Percentiles rank a stretch among this genome's conserved stretches.
These are phyloP conservation scores for Thymelicus lineola DNA, from an alignment of 2,888 invertebrate species.

Conservation along the genomic window DNA sequence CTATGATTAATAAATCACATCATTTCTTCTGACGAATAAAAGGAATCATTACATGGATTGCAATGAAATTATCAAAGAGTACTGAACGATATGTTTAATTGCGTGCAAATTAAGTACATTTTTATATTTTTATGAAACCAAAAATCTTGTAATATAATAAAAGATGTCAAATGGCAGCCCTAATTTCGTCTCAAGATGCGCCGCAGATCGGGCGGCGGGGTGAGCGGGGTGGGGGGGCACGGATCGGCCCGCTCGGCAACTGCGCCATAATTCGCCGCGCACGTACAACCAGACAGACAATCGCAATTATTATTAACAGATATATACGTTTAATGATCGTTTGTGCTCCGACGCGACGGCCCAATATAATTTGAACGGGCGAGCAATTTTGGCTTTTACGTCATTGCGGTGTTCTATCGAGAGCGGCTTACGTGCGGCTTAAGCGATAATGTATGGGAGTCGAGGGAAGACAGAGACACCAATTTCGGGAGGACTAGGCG, in stretches of 20 bases:
- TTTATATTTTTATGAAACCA: not conserved
- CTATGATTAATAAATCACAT: too few species aligned
- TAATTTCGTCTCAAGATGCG: conserved; percentile 69
- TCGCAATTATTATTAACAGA: conserved; percentile 80
- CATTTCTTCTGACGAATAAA: too few species aligned
- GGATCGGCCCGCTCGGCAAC: conserved; percentile 56
- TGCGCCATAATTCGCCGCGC: conserved; percentile 79
- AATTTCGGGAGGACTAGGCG: conserved; percentile 38
- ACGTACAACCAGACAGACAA: conserved; percentile 81
- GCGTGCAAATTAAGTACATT: not conserved
- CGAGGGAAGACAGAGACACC: conserved; percentile 57
- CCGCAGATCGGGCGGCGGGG: conserved; percentile 40
- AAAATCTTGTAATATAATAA: not conserved
- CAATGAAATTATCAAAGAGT: too few species aligned
- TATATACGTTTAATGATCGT: conserved; percentile 78
- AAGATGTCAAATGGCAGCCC: not conserved
- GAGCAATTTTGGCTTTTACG: conserved; percentile 47
- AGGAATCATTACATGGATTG: too few species aligned
- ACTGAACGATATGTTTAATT: too few species aligned
- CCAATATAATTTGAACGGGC: conserved; percentile 33
- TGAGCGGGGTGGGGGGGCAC: conserved; percentile 47
- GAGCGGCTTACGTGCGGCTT: conserved; percentile 54
- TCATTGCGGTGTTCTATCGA: conserved; percentile 66
- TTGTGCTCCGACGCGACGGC: conserved; percentile 53
- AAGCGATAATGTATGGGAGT: conserved; percentile 59